Percentiles rank a stretch among this genome's conserved stretches.
phyloP scores from a whole-genome alignment of 2,888 invertebrate genomes.

The Meloe dianella region DNA sequence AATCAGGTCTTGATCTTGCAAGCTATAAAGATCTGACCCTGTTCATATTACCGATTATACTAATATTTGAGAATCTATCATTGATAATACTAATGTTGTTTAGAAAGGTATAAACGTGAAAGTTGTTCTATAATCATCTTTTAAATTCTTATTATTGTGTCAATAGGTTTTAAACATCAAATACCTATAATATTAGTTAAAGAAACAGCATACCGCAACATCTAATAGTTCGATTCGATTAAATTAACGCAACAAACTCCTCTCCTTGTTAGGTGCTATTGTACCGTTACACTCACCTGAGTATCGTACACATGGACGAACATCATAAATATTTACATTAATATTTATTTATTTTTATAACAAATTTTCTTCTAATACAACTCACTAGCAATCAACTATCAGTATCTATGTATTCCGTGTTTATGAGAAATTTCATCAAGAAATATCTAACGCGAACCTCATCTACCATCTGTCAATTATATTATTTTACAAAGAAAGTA shows the following conservation, averaged over 20 bases:
- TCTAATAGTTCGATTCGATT: conserved; percentile 29
- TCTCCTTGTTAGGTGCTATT: conserved; percentile 21
- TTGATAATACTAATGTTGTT: conserved; percentile 22
- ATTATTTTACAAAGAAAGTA: conserved; percentile 17
- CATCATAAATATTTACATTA: conserved; percentile 17
- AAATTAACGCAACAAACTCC: conserved; percentile 24
- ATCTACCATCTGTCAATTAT: conserved; percentile 9
- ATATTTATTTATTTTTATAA: conserved; percentile 19
- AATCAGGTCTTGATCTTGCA: conserved; percentile 15
- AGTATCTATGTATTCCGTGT: background rate
- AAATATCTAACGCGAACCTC: background rate
- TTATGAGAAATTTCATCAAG: background rate
- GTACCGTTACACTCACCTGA: conserved; percentile 33
- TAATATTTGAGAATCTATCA: background rate
- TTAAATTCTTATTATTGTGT: conserved; percentile 35
- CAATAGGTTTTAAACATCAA: conserved; percentile 36
- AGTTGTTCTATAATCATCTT: conserved; percentile 36
- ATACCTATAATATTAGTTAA: conserved; percentile 31
- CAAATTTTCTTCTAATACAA: background rate
- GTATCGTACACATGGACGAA: conserved; percentile 21
- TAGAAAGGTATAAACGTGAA: conserved; percentile 39
- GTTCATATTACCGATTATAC: background rate
- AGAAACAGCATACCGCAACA: conserved; percentile 31
- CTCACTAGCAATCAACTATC: background rate
- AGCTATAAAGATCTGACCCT: conserved; percentile 4